Conservation (phyloP, 2,888 invertebrate species). For the Fabriciana adippe region DNA sequence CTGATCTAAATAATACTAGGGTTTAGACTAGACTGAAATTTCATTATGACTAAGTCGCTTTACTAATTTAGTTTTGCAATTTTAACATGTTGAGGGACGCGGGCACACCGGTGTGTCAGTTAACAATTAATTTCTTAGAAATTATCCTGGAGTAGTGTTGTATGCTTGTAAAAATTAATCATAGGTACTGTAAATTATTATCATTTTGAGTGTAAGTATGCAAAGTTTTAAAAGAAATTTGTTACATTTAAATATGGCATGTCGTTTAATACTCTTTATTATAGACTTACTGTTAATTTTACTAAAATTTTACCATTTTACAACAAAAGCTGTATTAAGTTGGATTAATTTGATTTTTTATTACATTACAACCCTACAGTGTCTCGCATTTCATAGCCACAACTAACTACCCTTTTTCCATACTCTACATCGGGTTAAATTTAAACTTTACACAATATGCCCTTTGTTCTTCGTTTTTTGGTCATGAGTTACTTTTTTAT, state of each 20-base stretch:
- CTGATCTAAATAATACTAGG: conserved; percentile 17
- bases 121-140: no score
- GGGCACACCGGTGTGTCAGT: no score
- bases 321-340: background rate
- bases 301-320: background rate
- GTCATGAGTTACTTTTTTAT: conserved; percentile 20
- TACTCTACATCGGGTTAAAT: conserved; percentile 28
- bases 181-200: no score
- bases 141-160: no score
- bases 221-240: no score
- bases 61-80: background rate
- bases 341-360: background rate
- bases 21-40: conserved; percentile 17
- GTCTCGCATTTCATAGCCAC: conserved; percentile 44
- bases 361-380: conserved; percentile 40
- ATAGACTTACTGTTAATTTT: no score
- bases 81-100: no score
- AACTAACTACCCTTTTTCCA: conserved; percentile 39
- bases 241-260: no score
- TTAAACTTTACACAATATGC: conserved; percentile 23
- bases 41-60: background rate
- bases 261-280: no score
- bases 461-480: conserved; percentile 25
- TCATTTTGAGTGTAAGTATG: no score
- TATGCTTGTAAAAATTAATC: no score